Evolutionary conservation across 2,888 invertebrate species (phyloP), one percentile per base, ranked within the genome.

Genomic region (Apotomis betuletana): DNA sequence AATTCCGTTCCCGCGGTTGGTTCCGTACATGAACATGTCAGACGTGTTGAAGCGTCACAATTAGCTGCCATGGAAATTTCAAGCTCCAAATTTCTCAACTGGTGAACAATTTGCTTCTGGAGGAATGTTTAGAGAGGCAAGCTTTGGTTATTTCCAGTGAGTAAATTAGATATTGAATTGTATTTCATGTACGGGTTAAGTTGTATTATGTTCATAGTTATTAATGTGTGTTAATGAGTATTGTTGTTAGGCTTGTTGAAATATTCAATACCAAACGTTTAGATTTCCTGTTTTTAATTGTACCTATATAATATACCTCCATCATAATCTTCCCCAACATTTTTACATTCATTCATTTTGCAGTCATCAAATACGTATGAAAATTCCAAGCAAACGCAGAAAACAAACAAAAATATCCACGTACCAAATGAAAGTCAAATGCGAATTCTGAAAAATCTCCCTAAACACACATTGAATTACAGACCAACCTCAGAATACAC

Each of bases 61-160:
- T 65, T 46, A 57, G 46, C 55, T 64, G 12, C 54, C 65, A 9
- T 46, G 46, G 55, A 65, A 46, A 65, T 55, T 65, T 27, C 65
- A 27, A 55, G 46, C 27, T 46, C 41, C 12, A 46, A 57, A 46
- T 57, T 57, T 36, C 46, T 46, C 27, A 12, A 4, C 46, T 55
- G 44, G n/a, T 5, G 2, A 44, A 10, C 27, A 15, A 46, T 64
- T 64, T 55, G 64, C n/a, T 55, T 44, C 5, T 64, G 46, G 0
- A 10, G n/a, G 15, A 54, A 54, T 54, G 44, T 55, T 44, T 15
- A 55, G 10, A 0, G 38, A 41, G 15, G 44, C 27, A 12, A 55
- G 15, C 46, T 49, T 41, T 4, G 6, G 41, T 41, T 6, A 5
- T 6, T 41, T 6, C 41, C 5, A 6, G 41, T 6, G 41, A 41